Conservation (phyloP, 2,113 vertebrate species). For the Tapirus terrestris region DNA sequence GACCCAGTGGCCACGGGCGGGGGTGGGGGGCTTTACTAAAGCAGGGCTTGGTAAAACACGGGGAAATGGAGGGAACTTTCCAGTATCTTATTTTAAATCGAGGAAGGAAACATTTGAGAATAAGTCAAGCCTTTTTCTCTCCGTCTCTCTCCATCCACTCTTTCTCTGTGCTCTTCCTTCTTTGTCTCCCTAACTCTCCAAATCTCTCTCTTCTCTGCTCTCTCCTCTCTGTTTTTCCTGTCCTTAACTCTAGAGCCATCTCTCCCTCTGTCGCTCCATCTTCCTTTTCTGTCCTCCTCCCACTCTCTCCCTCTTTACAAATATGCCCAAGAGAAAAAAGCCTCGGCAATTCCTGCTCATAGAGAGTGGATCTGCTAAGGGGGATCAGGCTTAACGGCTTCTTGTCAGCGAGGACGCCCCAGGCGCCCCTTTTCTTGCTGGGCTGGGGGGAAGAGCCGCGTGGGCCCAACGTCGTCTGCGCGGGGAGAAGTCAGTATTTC, state of each 20-base stretch:
- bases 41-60: background rate
- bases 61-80: background rate
- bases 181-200: background rate
- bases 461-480: background rate
- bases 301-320: background rate
- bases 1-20: background rate
- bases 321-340: background rate
- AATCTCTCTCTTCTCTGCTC: no score
- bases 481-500: background rate
- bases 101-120: background rate
- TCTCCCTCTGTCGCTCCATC: background rate
- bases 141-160: background rate
- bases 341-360: background rate
- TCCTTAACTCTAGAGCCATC: background rate
- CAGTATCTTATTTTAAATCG: background rate
- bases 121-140: background rate
- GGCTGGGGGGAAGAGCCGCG: background rate
- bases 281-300: no score
- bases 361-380: background rate
- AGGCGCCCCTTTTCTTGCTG: background rate
- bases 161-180: background rate
- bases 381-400: background rate
- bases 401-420: background rate
- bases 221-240: accelerated
- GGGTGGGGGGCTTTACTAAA: background rate